phyloP scores from a whole-genome alignment of 2,113 vertebrate species.

The Lasiurus cinereus region DNA sequence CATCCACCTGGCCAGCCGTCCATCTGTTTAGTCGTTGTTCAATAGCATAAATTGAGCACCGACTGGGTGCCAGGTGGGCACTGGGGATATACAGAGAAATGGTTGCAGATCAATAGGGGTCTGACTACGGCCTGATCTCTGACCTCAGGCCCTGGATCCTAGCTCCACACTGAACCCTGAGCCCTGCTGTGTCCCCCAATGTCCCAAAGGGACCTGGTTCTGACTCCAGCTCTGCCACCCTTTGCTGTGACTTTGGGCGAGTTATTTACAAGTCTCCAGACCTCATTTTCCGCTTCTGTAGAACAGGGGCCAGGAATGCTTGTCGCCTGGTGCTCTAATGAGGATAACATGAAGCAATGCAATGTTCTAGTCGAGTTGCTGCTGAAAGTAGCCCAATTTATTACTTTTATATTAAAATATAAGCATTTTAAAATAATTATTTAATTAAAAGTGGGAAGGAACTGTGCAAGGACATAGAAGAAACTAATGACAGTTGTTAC shows the following conservation, averaged over 20 bases:
- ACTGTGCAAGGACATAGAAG: neutral
- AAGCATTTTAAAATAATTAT: neutral
- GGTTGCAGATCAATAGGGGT: neutral
- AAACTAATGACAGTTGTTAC: neutral
- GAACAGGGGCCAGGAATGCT: neutral
- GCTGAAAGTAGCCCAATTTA: neutral
- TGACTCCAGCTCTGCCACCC: neutral
- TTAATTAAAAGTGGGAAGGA: neutral
- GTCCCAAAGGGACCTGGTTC: neutral
- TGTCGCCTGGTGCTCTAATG: neutral
- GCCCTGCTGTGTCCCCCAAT: fast-evolving
- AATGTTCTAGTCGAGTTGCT: neutral
- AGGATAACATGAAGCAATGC: neutral
- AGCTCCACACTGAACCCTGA: neutral
- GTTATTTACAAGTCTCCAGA: neutral
- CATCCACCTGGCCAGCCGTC: neutral
- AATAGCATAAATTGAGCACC: neutral
- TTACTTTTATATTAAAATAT: neutral
- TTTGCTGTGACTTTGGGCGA: neutral
- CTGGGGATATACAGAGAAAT: neutral
- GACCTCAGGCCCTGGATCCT: neutral
- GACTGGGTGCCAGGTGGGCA: neutral
- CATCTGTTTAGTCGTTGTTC: neutral
- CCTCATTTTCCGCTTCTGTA: neutral
- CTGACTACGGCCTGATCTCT: neutral